These are phyloP conservation scores for Spatulosminthurus flaviceps DNA, from an alignment of 2,888 invertebrate genomes.

Conservation along the genomic window DNA sequence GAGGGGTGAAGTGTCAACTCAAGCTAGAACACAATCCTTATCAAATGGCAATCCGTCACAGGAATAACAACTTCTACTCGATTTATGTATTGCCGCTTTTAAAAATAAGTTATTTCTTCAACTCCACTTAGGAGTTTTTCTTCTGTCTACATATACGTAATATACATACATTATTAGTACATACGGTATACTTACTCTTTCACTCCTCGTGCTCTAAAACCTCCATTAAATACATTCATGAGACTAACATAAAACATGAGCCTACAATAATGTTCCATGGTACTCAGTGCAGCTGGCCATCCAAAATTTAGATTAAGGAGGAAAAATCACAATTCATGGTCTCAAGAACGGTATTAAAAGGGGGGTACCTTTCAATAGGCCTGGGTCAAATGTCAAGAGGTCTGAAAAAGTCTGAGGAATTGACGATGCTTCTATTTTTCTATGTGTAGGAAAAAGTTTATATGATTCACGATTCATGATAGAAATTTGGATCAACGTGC, in stretches of 20 bases:
- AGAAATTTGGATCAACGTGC: slow-evolving; percentile 33
- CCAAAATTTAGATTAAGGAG: slow-evolving; percentile 10
- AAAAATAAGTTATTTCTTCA: slow-evolving; percentile 4
- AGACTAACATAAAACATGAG: slow-evolving; percentile 7
- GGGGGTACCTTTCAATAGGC: slow-evolving; percentile 1
- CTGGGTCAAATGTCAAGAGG: background rate
- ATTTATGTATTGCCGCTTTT: slow-evolving; percentile 6
- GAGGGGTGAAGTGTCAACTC: slow-evolving; percentile 30
- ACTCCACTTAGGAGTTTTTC: background rate
- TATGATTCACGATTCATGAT: slow-evolving; percentile 35
- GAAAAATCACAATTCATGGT: slow-evolving; percentile 20
- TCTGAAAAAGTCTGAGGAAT: background rate
- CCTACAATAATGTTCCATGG: background rate
- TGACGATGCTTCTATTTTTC: slow-evolving; percentile 20
- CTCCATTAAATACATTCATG: background rate
- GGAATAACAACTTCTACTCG: background rate
- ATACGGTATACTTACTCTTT: background rate
- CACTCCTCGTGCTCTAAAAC: background rate
- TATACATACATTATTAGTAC: background rate
- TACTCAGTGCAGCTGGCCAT: slow-evolving; percentile 15
- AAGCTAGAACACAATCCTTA: slow-evolving; percentile 38
- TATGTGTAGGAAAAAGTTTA: slow-evolving; percentile 11
- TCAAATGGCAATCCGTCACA: slow-evolving; percentile 41
- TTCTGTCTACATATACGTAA: background rate
- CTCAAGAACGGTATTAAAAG: background rate